phyloP scores from a whole-genome alignment of 1,140 invertebrate genomes.

The Sitophilus oryzae region DNA sequence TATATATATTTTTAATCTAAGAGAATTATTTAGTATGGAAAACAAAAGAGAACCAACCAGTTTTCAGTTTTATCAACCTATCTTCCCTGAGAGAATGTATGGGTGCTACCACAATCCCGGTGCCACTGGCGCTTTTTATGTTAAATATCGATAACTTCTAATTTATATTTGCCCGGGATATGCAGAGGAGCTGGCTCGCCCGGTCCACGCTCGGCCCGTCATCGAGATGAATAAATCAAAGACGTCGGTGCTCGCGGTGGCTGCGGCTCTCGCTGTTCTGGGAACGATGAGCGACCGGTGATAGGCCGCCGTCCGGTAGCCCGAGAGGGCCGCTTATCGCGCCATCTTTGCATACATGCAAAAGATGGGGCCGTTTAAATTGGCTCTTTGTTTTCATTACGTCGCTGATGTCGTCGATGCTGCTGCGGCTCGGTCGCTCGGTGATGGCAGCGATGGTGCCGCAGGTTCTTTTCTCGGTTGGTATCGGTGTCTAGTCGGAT shows the following conservation, averaged over 20 bases:
- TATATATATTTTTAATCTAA: too few relatives aligned
- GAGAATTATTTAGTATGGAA: too few relatives aligned
- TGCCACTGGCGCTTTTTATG: neutral
- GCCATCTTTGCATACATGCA: constrained; percentile 19
- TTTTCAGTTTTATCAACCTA: too few relatives aligned
- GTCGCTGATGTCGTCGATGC: too few relatives aligned
- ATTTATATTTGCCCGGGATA: neutral
- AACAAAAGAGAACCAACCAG: too few relatives aligned
- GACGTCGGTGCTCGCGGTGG: too few relatives aligned
- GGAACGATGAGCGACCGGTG: constrained; percentile 24
- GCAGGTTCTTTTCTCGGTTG: too few relatives aligned
- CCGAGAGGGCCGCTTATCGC: constrained; percentile 13
- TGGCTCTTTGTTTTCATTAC: constrained; percentile 34
- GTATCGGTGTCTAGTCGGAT: too few relatives aligned
- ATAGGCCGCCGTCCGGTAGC: constrained; percentile 14
- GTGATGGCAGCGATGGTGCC: too few relatives aligned
- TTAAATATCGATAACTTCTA: neutral
- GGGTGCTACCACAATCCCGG: constrained; percentile 25
- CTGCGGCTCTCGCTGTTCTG: too few relatives aligned
- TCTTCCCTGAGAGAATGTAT: too few relatives aligned
- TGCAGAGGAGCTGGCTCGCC: neutral
- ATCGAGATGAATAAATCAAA: constrained; percentile 32
- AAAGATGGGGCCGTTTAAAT: constrained; percentile 31
- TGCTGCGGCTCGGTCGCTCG: too few relatives aligned
- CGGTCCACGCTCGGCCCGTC: constrained; percentile 6